Evolutionary conservation across 2,797 vertebrate species (phyloP), one percentile per base, ranked within the genome.

Genomic region (Malacoctenus gilli): DNA sequence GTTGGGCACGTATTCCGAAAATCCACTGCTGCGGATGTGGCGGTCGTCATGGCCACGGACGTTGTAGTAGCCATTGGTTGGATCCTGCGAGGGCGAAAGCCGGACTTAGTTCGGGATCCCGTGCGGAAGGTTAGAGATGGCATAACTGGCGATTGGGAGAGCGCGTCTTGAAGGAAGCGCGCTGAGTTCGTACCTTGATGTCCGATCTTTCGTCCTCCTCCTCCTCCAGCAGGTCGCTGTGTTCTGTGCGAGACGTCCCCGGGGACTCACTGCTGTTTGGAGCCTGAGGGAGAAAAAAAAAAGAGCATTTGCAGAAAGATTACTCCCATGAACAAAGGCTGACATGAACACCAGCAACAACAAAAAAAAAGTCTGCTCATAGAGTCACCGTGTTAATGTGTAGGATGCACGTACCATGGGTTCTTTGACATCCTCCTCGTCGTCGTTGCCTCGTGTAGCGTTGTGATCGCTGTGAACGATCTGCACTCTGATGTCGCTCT

Each of bases 21-120:
- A 95, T 21, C 91, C 91, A 11, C 87, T 90, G 69, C 88, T 84
- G 37, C 90, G 86, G 38, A 90, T 80, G 13, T 91, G 79, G 0
- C 90, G 90, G 49, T 95, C 93, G 16, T 95, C 94, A 1, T 95
- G 92, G 19, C 93, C 94, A 6, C 90, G 93, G 3, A 97, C 94
- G 31, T 96, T 97, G 85, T 96, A 97, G 86, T 96, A 97, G 48
- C 94, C 95, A 0, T 96, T 95, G 15, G 94, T 95, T 35, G 95
- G 94, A 59, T 96, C 95, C 95, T 97, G 36, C 3, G 4, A 23
- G 35, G 25, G 51, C 18, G 3, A 52, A 1, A 12, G 18, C 20
- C 62, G 46, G 5, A 8, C 41, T 21, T n/a, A 16, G 8, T 32
- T 54, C 8, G 31, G 21, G 30, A 25, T 64, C 4, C 39, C 23